phyloP scores from a whole-genome alignment of 2,113 vertebrate species.

The Hippocampus guttulatus region DNA sequence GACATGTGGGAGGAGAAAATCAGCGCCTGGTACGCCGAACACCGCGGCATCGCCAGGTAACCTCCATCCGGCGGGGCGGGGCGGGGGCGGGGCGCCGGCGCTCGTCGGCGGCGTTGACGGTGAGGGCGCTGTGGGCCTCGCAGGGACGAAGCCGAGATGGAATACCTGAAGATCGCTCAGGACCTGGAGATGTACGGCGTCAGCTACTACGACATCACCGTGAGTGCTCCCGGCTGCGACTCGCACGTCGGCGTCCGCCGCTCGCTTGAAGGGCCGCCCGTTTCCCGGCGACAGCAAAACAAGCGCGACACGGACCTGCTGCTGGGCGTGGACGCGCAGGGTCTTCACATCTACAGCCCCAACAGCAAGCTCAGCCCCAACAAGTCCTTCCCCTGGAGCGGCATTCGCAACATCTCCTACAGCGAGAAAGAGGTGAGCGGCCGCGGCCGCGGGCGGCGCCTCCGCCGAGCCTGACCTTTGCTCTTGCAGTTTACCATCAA shows the following conservation, averaged over 20 bases:
- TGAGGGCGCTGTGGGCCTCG: background rate
- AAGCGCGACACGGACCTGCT: constrained; percentile 84
- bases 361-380: constrained; percentile 84
- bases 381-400: constrained; percentile 88
- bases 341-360: constrained; percentile 86
- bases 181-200: constrained; percentile 93
- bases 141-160: constrained; percentile 91
- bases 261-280: no score
- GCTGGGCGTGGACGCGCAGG: constrained; percentile 86
- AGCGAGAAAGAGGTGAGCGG: constrained; percentile 83
- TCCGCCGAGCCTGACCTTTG: background rate
- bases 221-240: constrained; percentile 61
- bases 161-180: constrained; percentile 90
- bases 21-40: constrained; percentile 89
- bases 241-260: background rate
- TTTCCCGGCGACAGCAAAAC: constrained; percentile 75
- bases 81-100: no score
- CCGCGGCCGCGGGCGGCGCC: no score
- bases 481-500: constrained; percentile 82
- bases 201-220: constrained; percentile 87
- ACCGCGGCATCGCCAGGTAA: constrained; percentile 88
- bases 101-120: no score
- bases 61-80: background rate
- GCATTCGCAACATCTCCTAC: constrained; percentile 86
- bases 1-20: constrained; percentile 97